A percentile compares a stretch with the other conserved stretches of the same genome.
Evolutionary conservation across 2,888 invertebrate species (phyloP).

Genomic region (Nezara viridula): DNA sequence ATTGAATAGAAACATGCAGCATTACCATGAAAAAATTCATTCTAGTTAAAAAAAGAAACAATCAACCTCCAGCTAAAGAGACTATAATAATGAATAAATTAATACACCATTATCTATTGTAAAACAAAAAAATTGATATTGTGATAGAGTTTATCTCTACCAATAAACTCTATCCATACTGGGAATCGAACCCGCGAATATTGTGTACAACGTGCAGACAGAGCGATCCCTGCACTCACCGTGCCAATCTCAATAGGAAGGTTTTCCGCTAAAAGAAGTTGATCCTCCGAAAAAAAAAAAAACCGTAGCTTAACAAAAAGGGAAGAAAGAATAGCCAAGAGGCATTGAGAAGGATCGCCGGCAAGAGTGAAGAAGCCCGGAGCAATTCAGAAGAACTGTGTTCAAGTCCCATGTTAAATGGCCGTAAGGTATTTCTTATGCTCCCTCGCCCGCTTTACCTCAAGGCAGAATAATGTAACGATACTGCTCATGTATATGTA

Average conservation of each 20-base stretch:
- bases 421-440: not conserved
- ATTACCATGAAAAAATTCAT: too few relatives aligned
- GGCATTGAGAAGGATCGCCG: not conserved
- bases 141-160: too few relatives aligned
- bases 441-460: not conserved
- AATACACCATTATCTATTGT: too few relatives aligned
- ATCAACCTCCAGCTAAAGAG: too few relatives aligned
- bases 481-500: not conserved
- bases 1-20: too few relatives aligned
- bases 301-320: constrained; percentile 5
- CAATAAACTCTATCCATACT: too few relatives aligned
- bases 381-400: not conserved
- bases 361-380: not conserved
- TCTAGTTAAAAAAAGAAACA: too few relatives aligned
- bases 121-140: too few relatives aligned
- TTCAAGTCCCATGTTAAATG: constrained; percentile 16
- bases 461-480: not conserved
- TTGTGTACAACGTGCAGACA: not conserved
- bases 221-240: not conserved
- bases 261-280: constrained; percentile 11
- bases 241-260: not conserved
- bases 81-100: too few relatives aligned
- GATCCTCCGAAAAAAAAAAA: not conserved
- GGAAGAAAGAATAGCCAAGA: constrained; percentile 25
- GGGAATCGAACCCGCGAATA: not conserved